Evolutionary conservation across 2,113 vertebrate species (phyloP).

Genomic region (Asarcornis scutulata): DNA sequence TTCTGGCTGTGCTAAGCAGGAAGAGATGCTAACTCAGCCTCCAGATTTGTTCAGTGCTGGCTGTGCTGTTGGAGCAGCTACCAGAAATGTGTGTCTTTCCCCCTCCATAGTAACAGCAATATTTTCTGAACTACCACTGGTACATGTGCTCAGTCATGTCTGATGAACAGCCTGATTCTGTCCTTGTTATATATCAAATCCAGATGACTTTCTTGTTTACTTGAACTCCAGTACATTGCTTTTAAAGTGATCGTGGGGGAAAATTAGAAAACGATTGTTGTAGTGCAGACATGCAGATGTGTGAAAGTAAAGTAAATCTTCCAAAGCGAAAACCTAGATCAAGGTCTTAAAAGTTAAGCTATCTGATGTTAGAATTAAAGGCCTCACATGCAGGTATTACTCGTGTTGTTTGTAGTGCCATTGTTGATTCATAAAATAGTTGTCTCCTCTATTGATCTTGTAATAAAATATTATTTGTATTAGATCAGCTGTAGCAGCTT

Average conservation of each 20-base stretch:
- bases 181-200: neutral
- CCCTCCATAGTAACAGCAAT: neutral
- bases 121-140: neutral
- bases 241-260: neutral
- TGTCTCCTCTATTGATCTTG: neutral
- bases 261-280: neutral
- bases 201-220: slow-evolving; percentile 40
- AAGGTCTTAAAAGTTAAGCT: neutral
- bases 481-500: neutral
- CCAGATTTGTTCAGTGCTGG: neutral
- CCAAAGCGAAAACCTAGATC: neutral
- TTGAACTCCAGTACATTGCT: neutral
- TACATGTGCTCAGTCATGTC: neutral
- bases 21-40: neutral
- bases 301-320: neutral
- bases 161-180: neutral
- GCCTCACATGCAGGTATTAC: neutral
- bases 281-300: neutral
- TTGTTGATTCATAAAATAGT: neutral
- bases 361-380: neutral
- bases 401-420: neutral
- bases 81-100: neutral
- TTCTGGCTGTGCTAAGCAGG: neutral
- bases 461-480: neutral
- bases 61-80: neutral